Base-by-base conservation (phyloP, 1,140 invertebrate species). In the Ooceraea biroi region DNA sequence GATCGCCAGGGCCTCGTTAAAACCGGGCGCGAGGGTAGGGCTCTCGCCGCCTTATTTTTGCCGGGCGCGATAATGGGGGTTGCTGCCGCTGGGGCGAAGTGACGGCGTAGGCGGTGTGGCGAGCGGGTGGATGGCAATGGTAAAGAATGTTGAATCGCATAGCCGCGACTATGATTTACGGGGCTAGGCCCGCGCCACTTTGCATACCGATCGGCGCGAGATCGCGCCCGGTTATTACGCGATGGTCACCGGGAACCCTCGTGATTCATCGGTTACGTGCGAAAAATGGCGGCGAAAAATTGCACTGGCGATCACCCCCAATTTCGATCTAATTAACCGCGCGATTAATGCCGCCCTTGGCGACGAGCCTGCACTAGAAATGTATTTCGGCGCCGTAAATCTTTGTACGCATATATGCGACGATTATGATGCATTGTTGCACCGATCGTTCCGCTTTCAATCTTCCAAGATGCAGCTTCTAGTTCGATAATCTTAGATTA, bases 1-100 rank as follows among this genome's bases (percentile, higher is more conserved):
- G 93, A 94, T 94, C 93, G 93, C 91, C 91, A 78, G 90, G 93
- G 91, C 91, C 93, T 93, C 93, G 93, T 94, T 94, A 93, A 94
- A 94, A 93, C 91, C 90, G 92, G 91, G 92, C 86, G 88, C 36
- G 91, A 85, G 87, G 83, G 87, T 89, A 86, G 72, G 68, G 58
- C 83, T 89, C 84, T 83, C 71, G 76, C 63, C 65, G 88, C 80
- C 88, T 88, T 85, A 89, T 89, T 89, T 89, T 89, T 89, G 84
- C 80, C 74, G 57, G 82, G 83, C 88, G 84, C 78, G 88, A 89
- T 89, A 89, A 89, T 89, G 84, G 88, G 82, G 74, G 87, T 87
- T 87, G 78, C 85, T 87, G 78, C 85, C 83, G 65, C 84, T 85
- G 90, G 78, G 61, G 57, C 17, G 63, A 83, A 78, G 19, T 46